Percentiles rank a stretch among this genome's conserved stretches.
Conservation (phyloP, 92 coral and sea anemone species). For the Anthopleura xanthogrammica region DNA sequence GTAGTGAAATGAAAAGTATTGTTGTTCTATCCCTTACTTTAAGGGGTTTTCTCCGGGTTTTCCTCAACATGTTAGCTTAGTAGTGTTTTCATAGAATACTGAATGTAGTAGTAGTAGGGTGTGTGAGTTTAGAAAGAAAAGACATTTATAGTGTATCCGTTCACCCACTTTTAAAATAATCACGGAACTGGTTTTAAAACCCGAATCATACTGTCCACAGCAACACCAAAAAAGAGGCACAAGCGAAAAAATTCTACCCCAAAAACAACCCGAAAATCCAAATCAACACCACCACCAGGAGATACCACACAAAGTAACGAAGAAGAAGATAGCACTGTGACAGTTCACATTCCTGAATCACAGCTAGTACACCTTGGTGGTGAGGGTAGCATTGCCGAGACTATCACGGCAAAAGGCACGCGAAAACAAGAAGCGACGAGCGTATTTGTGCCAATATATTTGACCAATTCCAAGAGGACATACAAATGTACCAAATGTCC, state of each 20-base stretch:
- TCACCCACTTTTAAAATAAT: too few relatives aligned
- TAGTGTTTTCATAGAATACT: too few relatives aligned
- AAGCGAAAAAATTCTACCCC: slow-evolving; percentile 86
- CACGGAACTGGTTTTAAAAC: too few relatives aligned
- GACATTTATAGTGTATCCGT: too few relatives aligned
- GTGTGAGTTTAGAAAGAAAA: too few relatives aligned
- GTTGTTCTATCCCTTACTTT: too few relatives aligned
- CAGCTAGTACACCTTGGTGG: slow-evolving; percentile 74
- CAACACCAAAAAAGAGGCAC: slow-evolving; percentile 54
- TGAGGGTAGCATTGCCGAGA: slow-evolving; percentile 1
- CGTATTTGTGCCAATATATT: slow-evolving; percentile 80
- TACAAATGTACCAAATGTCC: slow-evolving; percentile 88
- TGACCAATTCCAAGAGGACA: slow-evolving; percentile 58
- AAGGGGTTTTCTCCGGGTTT: too few relatives aligned
- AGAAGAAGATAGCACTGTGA: slow-evolving; percentile 34
- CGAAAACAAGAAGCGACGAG: slow-evolving; percentile 85
- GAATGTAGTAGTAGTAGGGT: too few relatives aligned
- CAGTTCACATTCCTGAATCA: slow-evolving; percentile 85
- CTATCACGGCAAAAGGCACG: slow-evolving; percentile 20
- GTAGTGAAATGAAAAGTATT: too few relatives aligned
- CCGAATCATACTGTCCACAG: background rate
- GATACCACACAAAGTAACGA: slow-evolving; percentile 5
- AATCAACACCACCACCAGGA: slow-evolving; percentile 8
- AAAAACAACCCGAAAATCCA: slow-evolving; percentile 75
- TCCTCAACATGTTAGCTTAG: too few relatives aligned